phyloP scores from a whole-genome alignment of 2,797 vertebrate genomes.

The Lacerta viridis region DNA sequence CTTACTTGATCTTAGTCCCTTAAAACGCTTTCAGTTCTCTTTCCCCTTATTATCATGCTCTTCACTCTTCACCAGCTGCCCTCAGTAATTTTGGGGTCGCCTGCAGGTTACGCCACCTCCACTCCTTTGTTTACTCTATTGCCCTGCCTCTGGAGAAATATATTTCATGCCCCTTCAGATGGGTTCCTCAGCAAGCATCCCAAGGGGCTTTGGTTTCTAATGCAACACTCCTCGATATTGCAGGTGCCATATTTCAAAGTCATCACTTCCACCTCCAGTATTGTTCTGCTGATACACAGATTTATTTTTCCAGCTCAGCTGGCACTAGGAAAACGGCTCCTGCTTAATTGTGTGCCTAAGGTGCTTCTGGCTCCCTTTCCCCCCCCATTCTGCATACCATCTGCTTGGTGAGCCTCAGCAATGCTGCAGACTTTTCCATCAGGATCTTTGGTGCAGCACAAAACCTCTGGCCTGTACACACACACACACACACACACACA shows the following conservation, averaged over 20 bases:
- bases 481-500: neutral
- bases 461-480: neutral
- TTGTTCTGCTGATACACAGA: neutral
- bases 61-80: neutral
- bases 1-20: neutral
- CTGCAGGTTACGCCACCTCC: neutral
- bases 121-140: neutral
- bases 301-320: slow-evolving; percentile 10
- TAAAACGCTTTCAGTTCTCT: neutral
- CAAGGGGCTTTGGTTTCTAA: slow-evolving; percentile 12
- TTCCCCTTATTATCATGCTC: neutral
- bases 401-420: neutral
- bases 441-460: slow-evolving; percentile 14
- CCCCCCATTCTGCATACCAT: neutral
- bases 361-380: slow-evolving; percentile 19
- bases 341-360: neutral
- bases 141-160: slow-evolving; percentile 17
- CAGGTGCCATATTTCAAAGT: slow-evolving; percentile 18
- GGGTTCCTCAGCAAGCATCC: slow-evolving; percentile 5
- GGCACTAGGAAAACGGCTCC: neutral
- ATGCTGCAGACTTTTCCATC: neutral
- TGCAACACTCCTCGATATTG: neutral
- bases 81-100: neutral
- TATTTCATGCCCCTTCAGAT: neutral
- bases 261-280: neutral